Evolutionary conservation across 2,888 invertebrate genomes (phyloP), one percentile per base, ranked within the genome.

Genomic region (Julus scandinavius): DNA sequence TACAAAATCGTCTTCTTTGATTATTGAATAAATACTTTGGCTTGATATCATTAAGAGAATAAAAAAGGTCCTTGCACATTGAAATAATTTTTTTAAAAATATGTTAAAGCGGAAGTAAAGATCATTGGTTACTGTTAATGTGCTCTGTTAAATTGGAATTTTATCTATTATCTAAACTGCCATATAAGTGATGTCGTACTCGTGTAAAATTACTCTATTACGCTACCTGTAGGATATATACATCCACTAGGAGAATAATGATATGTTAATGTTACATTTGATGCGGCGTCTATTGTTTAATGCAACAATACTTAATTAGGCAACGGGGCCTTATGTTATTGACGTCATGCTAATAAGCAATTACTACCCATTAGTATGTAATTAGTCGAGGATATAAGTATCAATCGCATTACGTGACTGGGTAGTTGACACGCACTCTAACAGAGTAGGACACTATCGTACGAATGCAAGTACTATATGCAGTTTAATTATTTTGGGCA

Each of bases 381-480:
- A 80, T 80, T 80, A 80, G 13, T 29, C 38, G 80, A 80, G 80
- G 80, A 38, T 29, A 80, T 80, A 38, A 38, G 38, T 38, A 80
- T 80, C 80, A 38, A 13, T 80, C 38, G 29, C 13, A 20, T 80
- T 29, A 80, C 9, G 11, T 9, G 29, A 72, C 92, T 97, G 83
- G 94, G 95, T 72, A 20, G 29, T 54, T 54, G 13, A 54, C 11
- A 54, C 17, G 54, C 54, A 11, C 9, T 54, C 9, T 13, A 54
- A 13, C 11, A 54, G 54, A 54, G 54, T 7, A 54, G 54, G 54
- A 54, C 54, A 54, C 54, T 5, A 13, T 54, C 54, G 54, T 17
- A 45, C 6, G 45, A 45, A 45, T 7, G 45, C 41, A 45, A 45
- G 41, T 45, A 45, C 6, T 45, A 45, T 6, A 45, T 45, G 41